Evolutionary conservation across 2,113 vertebrate genomes (phyloP).

Genomic region (Mustela lutreola): DNA sequence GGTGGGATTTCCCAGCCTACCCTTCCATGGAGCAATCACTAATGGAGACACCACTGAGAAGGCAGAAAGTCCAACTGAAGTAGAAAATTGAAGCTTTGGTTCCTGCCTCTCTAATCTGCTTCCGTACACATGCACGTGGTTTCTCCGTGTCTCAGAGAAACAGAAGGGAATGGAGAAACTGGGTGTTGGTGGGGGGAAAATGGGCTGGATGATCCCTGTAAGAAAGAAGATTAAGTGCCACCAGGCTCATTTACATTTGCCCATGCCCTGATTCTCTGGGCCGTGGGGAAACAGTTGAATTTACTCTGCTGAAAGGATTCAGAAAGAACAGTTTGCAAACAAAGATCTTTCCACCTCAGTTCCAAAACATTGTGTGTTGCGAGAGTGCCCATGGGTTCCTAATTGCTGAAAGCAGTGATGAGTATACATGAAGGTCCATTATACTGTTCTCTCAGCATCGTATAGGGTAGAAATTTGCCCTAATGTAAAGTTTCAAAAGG

Average conservation of each 20-base stretch:
- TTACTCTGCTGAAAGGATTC: background rate
- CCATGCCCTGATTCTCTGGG: background rate
- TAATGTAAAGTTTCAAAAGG: background rate
- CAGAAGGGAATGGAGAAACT: background rate
- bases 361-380: background rate
- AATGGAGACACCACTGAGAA: background rate
- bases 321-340: conserved; percentile 34
- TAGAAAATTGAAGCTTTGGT: background rate
- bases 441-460: background rate
- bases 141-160: background rate
- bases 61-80: background rate
- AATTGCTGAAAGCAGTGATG: background rate
- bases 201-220: background rate
- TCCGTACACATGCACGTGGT: accelerated
- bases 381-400: background rate
- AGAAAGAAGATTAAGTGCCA: background rate
- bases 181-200: background rate
- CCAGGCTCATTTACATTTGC: background rate
- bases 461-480: background rate
- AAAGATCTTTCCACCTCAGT: background rate
- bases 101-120: background rate
- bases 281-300: background rate
- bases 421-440: background rate
- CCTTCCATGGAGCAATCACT: background rate
- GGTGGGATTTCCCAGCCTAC: background rate